Conservation (phyloP, 2,888 invertebrate species). For the Caenorhabditis japonica region DNA sequence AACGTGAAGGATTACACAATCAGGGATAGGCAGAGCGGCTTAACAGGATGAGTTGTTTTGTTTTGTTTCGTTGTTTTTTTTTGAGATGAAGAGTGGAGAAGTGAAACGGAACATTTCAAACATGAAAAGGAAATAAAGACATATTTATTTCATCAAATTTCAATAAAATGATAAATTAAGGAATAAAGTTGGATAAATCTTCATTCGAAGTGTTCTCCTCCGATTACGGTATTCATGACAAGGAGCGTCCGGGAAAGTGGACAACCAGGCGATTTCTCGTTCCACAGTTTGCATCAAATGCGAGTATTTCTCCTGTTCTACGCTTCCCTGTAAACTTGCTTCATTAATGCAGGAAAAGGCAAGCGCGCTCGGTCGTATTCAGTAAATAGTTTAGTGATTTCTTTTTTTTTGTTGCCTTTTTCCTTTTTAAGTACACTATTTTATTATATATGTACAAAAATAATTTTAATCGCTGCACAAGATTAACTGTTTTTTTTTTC, state of each 20-base stretch:
- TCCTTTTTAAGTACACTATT: not conserved
- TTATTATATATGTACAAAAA: not conserved
- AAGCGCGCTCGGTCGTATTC: too few species aligned
- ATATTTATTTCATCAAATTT: not conserved
- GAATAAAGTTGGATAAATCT: constrained; percentile 42
- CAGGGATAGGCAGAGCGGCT: too few species aligned
- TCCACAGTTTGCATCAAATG: constrained; percentile 21
- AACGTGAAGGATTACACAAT: constrained; percentile 10
- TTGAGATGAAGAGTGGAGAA: not conserved
- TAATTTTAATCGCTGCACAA: too few species aligned
- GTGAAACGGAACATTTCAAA: not conserved
- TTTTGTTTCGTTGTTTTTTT: too few species aligned
- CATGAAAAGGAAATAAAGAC: too few species aligned
- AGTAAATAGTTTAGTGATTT: too few species aligned
- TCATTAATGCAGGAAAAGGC: too few species aligned
- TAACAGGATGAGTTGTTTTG: too few species aligned
- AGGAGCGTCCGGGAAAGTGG: constrained; percentile 35
- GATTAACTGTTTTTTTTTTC: too few species aligned
- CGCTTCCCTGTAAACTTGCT: constrained; percentile 40
- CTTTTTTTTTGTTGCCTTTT: too few species aligned
- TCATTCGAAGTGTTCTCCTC: constrained; percentile 24
- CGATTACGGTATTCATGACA: constrained; percentile 21
- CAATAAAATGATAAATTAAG: constrained; percentile 48
- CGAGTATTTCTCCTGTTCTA: constrained; percentile 21
- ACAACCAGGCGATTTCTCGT: constrained; percentile 38